A percentile compares a stretch with the other conserved stretches of the same genome.
Conservation (phyloP, 2,113 vertebrate species). For the Lontra canadensis region DNA sequence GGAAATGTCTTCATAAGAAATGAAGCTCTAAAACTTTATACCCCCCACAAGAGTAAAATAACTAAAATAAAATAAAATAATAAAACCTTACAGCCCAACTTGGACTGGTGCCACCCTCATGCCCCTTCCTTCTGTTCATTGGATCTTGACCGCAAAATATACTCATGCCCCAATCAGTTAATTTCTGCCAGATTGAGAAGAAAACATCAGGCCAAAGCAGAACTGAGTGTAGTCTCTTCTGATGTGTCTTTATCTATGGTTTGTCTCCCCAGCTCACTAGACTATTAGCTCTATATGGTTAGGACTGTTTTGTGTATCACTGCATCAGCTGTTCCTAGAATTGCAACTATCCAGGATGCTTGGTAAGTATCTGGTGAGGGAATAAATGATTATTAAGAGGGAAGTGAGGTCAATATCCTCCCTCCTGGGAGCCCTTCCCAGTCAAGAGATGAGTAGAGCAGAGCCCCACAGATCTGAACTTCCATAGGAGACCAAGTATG, state of each 20-base stretch:
- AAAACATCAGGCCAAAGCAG: background rate
- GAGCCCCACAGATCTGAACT: too few species aligned
- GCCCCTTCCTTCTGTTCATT: background rate
- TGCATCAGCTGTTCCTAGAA: background rate
- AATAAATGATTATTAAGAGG: background rate
- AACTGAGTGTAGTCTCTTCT: background rate
- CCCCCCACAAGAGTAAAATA: background rate
- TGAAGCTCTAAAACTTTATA: background rate
- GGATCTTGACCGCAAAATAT: background rate
- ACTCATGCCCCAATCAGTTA: background rate
- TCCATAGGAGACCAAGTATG: background rate
- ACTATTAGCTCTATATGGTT: rapidly evolving
- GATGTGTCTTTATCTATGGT: background rate
- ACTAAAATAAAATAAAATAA: background rate
- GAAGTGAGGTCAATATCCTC: background rate
- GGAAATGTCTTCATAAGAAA: background rate
- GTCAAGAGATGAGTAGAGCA: background rate
- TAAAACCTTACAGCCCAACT: background rate
- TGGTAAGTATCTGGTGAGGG: background rate
- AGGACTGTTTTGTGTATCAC: background rate
- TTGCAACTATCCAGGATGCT: background rate
- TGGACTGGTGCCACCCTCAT: background rate
- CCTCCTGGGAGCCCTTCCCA: background rate
- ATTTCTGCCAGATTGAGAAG: background rate
- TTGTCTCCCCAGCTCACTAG: rapidly evolving